Conservation (phyloP, 2,888 invertebrate genomes). For the Ganaspis brasiliensis region DNA sequence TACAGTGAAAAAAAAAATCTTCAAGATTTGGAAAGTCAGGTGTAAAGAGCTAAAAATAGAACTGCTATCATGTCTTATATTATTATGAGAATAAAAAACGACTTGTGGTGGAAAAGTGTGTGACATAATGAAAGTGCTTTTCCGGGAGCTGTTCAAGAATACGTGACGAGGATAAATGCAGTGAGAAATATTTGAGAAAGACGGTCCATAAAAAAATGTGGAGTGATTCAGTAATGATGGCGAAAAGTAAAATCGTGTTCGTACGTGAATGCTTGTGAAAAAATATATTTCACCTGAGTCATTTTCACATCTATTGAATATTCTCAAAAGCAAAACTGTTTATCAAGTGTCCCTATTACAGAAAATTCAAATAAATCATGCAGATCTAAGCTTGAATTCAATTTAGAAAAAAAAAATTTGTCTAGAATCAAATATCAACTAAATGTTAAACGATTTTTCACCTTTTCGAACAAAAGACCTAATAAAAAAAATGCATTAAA, state of each 20-base stretch:
- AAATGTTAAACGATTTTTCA: no score
- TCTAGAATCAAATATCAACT: no score
- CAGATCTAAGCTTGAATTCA: no score
- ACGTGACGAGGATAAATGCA: conserved; percentile 37
- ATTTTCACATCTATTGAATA: background rate
- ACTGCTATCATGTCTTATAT: background rate
- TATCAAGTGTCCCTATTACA: no score
- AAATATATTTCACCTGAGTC: background rate
- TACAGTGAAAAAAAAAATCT: background rate
- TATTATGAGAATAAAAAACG: conserved; percentile 24
- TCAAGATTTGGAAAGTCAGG: background rate
- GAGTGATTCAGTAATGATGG: conserved; percentile 7
- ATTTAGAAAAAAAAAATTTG: no score
- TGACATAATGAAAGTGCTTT: conserved; percentile 38
- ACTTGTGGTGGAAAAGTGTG: conserved; percentile 19
- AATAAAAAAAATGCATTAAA: no score
- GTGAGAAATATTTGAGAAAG: conserved; percentile 29
- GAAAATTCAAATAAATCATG: background rate
- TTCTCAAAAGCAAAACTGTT: background rate
- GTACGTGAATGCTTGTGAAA: conserved; percentile 11
- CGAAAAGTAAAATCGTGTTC: conserved; percentile 23
- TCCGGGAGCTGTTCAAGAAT: conserved; percentile 29
- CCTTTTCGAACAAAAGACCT: no score
- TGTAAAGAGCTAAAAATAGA: background rate
- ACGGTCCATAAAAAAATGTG: conserved; percentile 1